These are phyloP conservation scores for Nixonia krombeini DNA, from an alignment of 1,140 invertebrate genomes.

Conservation along the genomic window DNA sequence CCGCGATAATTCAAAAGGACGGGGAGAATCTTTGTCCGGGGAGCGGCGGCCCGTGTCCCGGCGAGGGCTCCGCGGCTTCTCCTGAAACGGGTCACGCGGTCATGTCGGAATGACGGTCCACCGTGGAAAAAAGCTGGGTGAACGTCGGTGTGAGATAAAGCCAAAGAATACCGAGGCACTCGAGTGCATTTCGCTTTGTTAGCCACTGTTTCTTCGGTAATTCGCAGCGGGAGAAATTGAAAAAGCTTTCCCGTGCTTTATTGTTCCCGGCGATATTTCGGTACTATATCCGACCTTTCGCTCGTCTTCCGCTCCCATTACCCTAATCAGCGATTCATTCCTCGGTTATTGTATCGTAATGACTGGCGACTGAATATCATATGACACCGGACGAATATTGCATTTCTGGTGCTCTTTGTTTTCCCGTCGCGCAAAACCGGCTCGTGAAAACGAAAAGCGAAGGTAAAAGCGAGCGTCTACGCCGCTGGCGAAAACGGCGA, in stretches of 20 bases:
- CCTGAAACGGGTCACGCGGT: conserved; percentile 49
- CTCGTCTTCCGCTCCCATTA: too few relatives aligned
- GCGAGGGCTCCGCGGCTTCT: conserved; percentile 1
- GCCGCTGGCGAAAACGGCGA: not conserved
- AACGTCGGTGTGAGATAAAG: conserved; percentile 1
- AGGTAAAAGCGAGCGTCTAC: conserved; percentile 3
- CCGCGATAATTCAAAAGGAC: too few relatives aligned
- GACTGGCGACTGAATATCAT: too few relatives aligned
- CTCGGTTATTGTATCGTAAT: too few relatives aligned
- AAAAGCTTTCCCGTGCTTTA: too few relatives aligned
- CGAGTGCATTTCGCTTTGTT: conserved; percentile 11
- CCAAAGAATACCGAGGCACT: not conserved
- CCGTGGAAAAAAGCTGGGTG: conserved; percentile 6
- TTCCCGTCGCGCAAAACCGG: too few relatives aligned
- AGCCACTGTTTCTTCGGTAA: conserved; percentile 15
- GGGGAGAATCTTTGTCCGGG: conserved; percentile 9
- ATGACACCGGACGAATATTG: too few relatives aligned
- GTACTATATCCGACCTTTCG: too few relatives aligned
- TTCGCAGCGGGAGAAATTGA: conserved; percentile 15
- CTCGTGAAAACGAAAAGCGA: too few relatives aligned
- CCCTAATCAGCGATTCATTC: too few relatives aligned
- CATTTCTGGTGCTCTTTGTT: too few relatives aligned
- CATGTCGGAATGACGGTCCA: conserved; percentile 37
- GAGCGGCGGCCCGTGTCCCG: not conserved
- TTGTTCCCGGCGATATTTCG: too few relatives aligned